Base-by-base conservation (phyloP, 2,113 vertebrate genomes). In the Murina feae region DNA sequence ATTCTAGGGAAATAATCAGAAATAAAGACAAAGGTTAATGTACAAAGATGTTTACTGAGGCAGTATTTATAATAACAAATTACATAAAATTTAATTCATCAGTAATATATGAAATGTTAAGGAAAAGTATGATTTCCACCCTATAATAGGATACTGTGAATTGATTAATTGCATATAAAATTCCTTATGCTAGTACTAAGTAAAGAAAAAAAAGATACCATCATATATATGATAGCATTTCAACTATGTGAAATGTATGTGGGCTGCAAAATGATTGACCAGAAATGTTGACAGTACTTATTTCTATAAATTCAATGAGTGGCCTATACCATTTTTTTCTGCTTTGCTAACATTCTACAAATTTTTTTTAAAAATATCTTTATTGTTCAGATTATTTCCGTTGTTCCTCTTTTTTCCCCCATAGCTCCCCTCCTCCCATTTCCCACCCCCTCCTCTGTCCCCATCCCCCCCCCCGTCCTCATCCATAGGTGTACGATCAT, bases 1-100 rank as follows among this genome's bases (percentile, higher is more conserved):
- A 89, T 94, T 66, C 14, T 91, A 86, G 82, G 20, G 79, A 78
- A 23, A 82, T 86, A 82, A 81, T 86, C 14, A 91, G 63, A 94
- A 94, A 42, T 76, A 16, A 65, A 81, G 21, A 71, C 37, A 87
- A 4, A 93, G 65, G 37, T 84, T 84, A 84, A 75, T 55, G 4
- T 47, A 39, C 17, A 49, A n/a, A 93, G 5, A 11, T 80, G 6
- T 65, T 96, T 60, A 90, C 25, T 42, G 14, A 88, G 35, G 12
- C 23, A 81, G 0, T 95, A 76, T 92, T 93, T 95, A 30, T 55
- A 75, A 6, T 81, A 81, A 42, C 4, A 80, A 91, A n/a, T 85
- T 63, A 82, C 6, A 35, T 90, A 80, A 93, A 90, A 75, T 84
- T 35, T 68, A 95, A 76, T 16, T 6, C 90, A 37, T 88, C 23